These are phyloP conservation scores for Clivina fossor DNA, from an alignment of 2,888 invertebrate genomes.

Conservation along the genomic window DNA sequence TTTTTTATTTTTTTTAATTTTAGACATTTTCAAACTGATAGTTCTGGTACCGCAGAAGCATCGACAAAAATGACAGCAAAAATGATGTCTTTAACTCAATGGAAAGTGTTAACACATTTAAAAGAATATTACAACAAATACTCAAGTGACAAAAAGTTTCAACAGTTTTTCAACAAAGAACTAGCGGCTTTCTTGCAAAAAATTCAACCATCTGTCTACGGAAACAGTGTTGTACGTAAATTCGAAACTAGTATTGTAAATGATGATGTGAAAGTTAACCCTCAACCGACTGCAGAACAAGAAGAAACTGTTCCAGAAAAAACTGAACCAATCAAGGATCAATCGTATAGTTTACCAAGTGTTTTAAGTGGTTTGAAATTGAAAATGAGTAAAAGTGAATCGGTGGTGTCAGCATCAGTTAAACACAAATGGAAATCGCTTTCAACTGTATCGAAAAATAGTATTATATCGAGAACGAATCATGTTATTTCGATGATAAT, in stretches of 20 bases:
- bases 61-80: constrained; percentile 49
- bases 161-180: constrained; percentile 55
- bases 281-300: neutral
- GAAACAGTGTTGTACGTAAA: constrained; percentile 46
- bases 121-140: constrained; percentile 55
- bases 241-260: constrained; percentile 42
- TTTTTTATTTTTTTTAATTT: too few relatives aligned
- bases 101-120: constrained; percentile 55
- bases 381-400: constrained; percentile 45
- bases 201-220: constrained; percentile 51
- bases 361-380: constrained; percentile 52
- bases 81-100: constrained; percentile 49
- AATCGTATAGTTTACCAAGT: constrained; percentile 49
- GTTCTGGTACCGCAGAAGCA: constrained; percentile 42
- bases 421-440: constrained; percentile 57
- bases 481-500: constrained; percentile 67
- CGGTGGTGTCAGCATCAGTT: constrained; percentile 44
- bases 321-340: constrained; percentile 38
- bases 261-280: neutral
- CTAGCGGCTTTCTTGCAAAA: constrained; percentile 57
- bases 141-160: constrained; percentile 52
- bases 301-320: constrained; percentile 24
- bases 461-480: constrained; percentile 64
- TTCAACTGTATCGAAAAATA: constrained; percentile 45
- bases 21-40: constrained; percentile 42